phyloP scores from a whole-genome alignment of 2,888 invertebrate species.

The Camptogramma bilineatum region DNA sequence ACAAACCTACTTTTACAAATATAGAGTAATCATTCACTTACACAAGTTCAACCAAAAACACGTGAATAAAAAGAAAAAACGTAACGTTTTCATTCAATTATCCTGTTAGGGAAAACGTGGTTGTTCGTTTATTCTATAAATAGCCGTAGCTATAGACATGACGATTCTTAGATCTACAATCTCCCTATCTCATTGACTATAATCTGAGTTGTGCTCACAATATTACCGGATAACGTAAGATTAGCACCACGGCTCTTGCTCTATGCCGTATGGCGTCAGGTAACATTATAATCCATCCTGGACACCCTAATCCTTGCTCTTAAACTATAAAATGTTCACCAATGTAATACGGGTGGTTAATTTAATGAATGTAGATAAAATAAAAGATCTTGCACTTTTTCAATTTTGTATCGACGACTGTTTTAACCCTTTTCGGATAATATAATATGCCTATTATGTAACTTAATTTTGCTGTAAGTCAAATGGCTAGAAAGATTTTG shows the following conservation, averaged over 20 bases:
- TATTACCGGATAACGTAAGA: slow-evolving; percentile 49
- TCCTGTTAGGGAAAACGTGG: too few species aligned
- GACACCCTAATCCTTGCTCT: slow-evolving; percentile 16
- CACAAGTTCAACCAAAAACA: too few species aligned
- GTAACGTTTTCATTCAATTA: too few species aligned
- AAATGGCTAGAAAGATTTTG: too few species aligned
- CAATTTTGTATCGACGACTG: too few species aligned
- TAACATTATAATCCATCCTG: slow-evolving; percentile 45
- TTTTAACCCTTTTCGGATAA: too few species aligned
- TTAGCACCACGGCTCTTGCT: slow-evolving; percentile 41
- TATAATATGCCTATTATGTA: too few species aligned
- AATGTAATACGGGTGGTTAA: background rate
- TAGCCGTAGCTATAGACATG: background rate
- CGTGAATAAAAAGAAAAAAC: too few species aligned
- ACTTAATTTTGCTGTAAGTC: too few species aligned
- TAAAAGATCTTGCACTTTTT: too few species aligned
- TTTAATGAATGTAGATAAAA: background rate
- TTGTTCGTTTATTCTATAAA: background rate
- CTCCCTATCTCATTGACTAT: slow-evolving; percentile 31
- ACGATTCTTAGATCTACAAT: slow-evolving; percentile 24
- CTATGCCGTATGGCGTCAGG: slow-evolving; percentile 39
- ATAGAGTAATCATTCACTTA: too few species aligned
- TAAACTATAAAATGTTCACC: background rate
- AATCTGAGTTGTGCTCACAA: slow-evolving; percentile 33
- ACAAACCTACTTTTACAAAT: too few species aligned